phyloP scores from a whole-genome alignment of 2,888 invertebrate species.

The Chloromyia formosa region DNA sequence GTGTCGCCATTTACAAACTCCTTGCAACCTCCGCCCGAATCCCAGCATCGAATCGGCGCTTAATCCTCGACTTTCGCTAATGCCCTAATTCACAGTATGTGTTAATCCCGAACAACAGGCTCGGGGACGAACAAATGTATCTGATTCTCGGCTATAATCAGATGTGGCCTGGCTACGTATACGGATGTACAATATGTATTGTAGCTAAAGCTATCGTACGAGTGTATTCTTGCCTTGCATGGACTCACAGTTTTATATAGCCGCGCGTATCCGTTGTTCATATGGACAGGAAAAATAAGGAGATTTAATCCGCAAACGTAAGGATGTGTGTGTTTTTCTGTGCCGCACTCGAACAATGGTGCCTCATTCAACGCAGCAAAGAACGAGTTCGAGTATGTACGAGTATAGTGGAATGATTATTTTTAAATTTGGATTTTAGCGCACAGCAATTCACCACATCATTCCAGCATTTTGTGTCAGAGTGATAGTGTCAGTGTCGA shows the following conservation, averaged over 20 bases:
- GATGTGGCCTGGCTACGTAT: too few species aligned
- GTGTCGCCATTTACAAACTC: too few species aligned
- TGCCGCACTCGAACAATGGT: too few species aligned
- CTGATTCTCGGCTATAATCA: background rate
- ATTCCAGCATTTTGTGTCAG: too few species aligned
- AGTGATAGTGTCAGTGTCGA: too few species aligned
- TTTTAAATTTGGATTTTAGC: background rate
- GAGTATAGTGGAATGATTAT: background rate
- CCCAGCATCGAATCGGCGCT: slow-evolving; percentile 25
- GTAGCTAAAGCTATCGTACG: background rate
- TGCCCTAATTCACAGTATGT: slow-evolving; percentile 44
- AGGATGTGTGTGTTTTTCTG: too few species aligned
- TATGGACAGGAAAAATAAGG: background rate
- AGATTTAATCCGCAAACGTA: background rate
- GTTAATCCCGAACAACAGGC: slow-evolving; percentile 42
- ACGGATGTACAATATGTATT: background rate
- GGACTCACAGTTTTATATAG: background rate
- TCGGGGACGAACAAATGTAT: background rate
- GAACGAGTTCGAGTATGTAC: too few species aligned
- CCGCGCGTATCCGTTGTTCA: background rate
- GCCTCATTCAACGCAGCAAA: too few species aligned
- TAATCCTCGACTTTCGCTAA: slow-evolving; percentile 45
- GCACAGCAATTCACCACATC: background rate
- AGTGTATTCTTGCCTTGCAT: background rate
- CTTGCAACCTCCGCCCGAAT: background rate